These are phyloP conservation scores for Lepisosteus osseus DNA, from an alignment of 2,113 vertebrate genomes.

Conservation along the genomic window DNA sequence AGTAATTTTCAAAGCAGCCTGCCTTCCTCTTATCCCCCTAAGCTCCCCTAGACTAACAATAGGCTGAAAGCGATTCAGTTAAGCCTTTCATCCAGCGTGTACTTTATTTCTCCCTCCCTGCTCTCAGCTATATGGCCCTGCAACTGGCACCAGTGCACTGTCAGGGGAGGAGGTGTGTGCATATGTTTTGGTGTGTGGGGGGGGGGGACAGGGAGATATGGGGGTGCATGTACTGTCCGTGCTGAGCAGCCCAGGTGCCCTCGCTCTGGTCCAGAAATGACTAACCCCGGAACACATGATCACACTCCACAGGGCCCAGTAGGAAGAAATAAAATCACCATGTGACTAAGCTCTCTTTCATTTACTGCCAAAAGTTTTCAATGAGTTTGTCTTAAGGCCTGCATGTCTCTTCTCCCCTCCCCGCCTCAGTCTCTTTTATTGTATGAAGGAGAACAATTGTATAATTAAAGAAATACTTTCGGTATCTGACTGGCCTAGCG, in stretches of 20 bases:
- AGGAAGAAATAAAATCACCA: constrained; percentile 74
- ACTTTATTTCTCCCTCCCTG: constrained; percentile 80
- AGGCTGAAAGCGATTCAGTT: constrained; percentile 89
- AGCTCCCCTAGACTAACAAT: constrained; percentile 88
- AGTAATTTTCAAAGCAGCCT: constrained; percentile 90
- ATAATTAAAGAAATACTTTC: not conserved
- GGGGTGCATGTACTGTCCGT: constrained; percentile 56
- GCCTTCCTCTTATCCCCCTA: constrained; percentile 86
- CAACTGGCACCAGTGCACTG: constrained; percentile 71
- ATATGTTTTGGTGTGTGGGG: constrained; percentile 31
- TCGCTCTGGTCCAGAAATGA: constrained; percentile 74
- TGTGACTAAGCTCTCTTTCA: constrained; percentile 70
- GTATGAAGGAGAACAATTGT: not conserved
- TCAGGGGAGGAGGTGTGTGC: constrained; percentile 43
- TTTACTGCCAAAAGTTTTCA: constrained; percentile 74
- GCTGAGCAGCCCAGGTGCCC: constrained; percentile 71
- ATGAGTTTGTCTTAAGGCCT: constrained; percentile 72
- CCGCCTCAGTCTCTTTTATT: constrained; percentile 23
- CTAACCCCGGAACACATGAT: constrained; percentile 79
- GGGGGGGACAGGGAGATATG: constrained; percentile 19
- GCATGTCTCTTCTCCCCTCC: constrained; percentile 36
- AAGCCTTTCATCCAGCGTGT: constrained; percentile 85
- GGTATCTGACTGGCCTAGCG: not conserved
- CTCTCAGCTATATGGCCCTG: constrained; percentile 71
- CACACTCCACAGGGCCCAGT: constrained; percentile 70